These are phyloP conservation scores for Actinernus sp. DNA, from an alignment of 92 coral and sea anemone species.

Conservation along the genomic window DNA sequence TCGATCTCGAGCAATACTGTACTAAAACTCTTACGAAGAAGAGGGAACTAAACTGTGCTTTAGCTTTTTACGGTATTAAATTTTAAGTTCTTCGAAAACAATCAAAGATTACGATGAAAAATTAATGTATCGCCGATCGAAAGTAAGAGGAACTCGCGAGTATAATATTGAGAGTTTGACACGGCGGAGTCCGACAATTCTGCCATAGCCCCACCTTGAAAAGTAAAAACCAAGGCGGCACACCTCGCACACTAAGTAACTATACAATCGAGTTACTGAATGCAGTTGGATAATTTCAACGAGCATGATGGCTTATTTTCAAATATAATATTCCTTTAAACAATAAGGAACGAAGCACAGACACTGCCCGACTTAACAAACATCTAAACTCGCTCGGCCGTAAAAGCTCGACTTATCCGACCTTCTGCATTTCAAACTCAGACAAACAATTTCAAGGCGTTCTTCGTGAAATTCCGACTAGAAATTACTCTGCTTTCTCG, in stretches of 20 bases:
- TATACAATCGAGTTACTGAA: too few relatives aligned
- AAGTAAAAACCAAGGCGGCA: constrained; percentile 22
- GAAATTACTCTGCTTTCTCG: not conserved
- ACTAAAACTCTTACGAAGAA: constrained; percentile 26
- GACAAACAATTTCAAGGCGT: constrained; percentile 3
- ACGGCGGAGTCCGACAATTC: not conserved
- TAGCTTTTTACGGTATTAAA: constrained; percentile 34
- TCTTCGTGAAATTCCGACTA: not conserved
- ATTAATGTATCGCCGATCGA: constrained; percentile 33
- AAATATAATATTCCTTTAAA: too few relatives aligned
- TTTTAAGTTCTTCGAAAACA: constrained; percentile 48
- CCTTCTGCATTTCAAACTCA: not conserved
- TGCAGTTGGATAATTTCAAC: not conserved
- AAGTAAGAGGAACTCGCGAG: constrained; percentile 28
- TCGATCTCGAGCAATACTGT: constrained; percentile 6
- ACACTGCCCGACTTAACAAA: not conserved
- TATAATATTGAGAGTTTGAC: not conserved
- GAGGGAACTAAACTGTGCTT: constrained; percentile 14
- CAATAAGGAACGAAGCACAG: not conserved
- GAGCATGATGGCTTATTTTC: too few relatives aligned
- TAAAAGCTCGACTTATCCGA: not conserved
- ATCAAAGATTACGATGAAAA: constrained; percentile 63
- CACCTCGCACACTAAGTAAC: constrained; percentile 15
- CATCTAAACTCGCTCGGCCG: constrained; percentile 2
- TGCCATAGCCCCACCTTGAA: constrained; percentile 40